Percentiles rank a stretch among this genome's conserved stretches.
Evolutionary conservation across 1,140 invertebrate species (phyloP).

Genomic region (Euura lappo): DNA sequence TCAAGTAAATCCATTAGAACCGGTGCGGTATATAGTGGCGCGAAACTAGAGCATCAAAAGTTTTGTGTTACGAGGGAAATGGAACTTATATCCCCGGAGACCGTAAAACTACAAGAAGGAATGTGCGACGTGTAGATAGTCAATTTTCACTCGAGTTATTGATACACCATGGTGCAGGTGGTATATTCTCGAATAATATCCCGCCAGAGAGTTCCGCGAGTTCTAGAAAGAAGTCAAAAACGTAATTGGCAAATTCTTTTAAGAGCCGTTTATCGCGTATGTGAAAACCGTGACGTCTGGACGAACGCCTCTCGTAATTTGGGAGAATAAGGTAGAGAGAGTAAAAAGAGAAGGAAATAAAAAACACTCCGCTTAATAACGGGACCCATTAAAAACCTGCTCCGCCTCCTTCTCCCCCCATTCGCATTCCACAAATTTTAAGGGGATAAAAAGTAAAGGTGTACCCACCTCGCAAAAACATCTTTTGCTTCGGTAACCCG

Average conservation of each 20-base stretch:
- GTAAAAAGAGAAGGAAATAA: not conserved
- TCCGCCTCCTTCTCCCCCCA: not conserved
- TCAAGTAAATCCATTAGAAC: not conserved
- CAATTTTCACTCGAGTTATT: constrained; percentile 7
- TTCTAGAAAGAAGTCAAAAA: too few relatives aligned
- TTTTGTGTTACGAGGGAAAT: constrained; percentile 42
- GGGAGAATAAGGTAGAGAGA: too few relatives aligned
- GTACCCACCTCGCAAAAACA: not conserved
- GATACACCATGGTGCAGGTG: not conserved
- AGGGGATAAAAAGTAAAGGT: not conserved
- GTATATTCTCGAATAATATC: not conserved
- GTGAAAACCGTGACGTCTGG: too few relatives aligned
- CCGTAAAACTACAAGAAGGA: constrained; percentile 47
- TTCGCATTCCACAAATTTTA: not conserved
- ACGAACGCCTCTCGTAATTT: too few relatives aligned
- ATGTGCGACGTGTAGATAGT: constrained; percentile 36
- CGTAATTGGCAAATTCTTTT: too few relatives aligned
- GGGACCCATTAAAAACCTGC: not conserved
- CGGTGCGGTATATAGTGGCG: not conserved
- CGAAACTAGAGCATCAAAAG: constrained; percentile 46
- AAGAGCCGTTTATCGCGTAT: too few relatives aligned
- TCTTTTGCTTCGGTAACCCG: not conserved
- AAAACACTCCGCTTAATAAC: not conserved
- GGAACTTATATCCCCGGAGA: constrained; percentile 39
- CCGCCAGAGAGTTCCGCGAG: too few relatives aligned